phyloP scores from a whole-genome alignment of 2,888 invertebrate species.

The Dolichopus griseipennis region DNA sequence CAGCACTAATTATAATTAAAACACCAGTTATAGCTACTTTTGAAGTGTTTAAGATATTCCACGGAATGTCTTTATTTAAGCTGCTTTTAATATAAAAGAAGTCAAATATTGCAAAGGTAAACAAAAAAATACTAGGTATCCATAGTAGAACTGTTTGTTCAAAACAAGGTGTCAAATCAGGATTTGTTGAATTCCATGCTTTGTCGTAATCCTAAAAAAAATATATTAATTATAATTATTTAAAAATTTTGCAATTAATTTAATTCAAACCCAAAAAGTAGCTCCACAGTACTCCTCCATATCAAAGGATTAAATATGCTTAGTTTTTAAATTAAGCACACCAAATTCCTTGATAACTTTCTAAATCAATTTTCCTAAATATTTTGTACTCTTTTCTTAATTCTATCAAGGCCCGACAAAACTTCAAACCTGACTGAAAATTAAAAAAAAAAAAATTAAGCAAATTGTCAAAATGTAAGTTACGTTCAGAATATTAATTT shows the following conservation, averaged over 20 bases:
- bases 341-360: too few relatives aligned
- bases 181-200: slow-evolving; percentile 74
- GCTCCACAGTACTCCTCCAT: slow-evolving; percentile 16
- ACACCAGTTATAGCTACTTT: slow-evolving; percentile 59
- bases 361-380: too few relatives aligned
- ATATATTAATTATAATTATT: slow-evolving; percentile 7
- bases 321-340: slow-evolving; percentile 10
- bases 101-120: slow-evolving; percentile 67
- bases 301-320: slow-evolving; percentile 8
- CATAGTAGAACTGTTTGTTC: slow-evolving; percentile 84
- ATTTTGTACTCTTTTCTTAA: too few relatives aligned
- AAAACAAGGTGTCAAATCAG: slow-evolving; percentile 84
- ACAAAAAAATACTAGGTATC: slow-evolving; percentile 78
- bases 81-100: slow-evolving; percentile 66
- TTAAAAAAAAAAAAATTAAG: too few relatives aligned
- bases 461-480: too few relatives aligned
- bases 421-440: too few relatives aligned
- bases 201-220: slow-evolving; percentile 61
- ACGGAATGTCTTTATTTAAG: slow-evolving; percentile 69
- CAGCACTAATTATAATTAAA: slow-evolving; percentile 57
- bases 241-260: background rate
- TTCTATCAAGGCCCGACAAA: too few relatives aligned
- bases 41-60: slow-evolving; percentile 60
- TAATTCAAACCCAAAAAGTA: slow-evolving; percentile 14
- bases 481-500: too few relatives aligned